These are phyloP conservation scores for Aramus guarauna DNA, from an alignment of 2,113 vertebrate genomes.

Conservation along the genomic window DNA sequence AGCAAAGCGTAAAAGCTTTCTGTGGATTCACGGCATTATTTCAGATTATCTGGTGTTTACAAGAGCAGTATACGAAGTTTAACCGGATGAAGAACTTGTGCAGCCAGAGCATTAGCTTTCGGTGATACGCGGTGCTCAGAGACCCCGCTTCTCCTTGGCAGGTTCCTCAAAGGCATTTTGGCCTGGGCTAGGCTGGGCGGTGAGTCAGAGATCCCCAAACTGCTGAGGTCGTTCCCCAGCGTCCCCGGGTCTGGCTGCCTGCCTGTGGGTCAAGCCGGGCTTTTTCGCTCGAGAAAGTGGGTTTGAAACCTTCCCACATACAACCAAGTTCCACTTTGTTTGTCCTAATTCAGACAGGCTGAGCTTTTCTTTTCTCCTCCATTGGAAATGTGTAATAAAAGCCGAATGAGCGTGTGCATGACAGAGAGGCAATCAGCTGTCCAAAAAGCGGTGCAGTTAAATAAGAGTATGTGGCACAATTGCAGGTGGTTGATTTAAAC, in stretches of 20 bases:
- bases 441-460: background rate
- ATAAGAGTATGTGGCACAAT: background rate
- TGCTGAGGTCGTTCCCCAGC: background rate
- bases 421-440: background rate
- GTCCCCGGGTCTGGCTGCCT: background rate
- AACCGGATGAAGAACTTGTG: background rate
- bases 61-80: background rate
- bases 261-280: background rate
- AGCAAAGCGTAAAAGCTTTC: slow-evolving; percentile 15
- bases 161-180: background rate
- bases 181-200: background rate
- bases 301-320: background rate
- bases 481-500: background rate
- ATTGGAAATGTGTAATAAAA: background rate
- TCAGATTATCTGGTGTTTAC: slow-evolving; percentile 17
- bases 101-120: background rate
- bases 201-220: background rate
- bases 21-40: background rate
- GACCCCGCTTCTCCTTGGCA: background rate
- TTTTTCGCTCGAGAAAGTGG: background rate
- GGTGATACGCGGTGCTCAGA: background rate
- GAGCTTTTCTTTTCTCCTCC: background rate
- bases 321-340: background rate
- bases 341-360: background rate
- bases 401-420: fast-evolving